A percentile compares a stretch with the other conserved stretches of the same genome.
Evolutionary conservation across 2,113 vertebrate genomes (phyloP).

Genomic region (Glaucidium brasilianum): DNA sequence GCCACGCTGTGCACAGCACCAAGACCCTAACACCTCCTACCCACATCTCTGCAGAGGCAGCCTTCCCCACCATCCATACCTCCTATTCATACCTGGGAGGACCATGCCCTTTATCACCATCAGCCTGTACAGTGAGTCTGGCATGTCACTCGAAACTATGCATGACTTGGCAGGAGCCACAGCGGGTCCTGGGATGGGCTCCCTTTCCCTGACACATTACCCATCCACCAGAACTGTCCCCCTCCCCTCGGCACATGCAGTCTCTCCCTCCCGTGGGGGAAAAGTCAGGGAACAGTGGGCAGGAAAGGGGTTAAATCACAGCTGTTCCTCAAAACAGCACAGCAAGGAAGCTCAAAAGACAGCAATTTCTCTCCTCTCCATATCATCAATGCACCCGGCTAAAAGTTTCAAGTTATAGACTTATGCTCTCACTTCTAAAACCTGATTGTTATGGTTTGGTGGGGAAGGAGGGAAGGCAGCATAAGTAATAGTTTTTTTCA

Average conservation of each 20-base stretch:
- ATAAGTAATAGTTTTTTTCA: not conserved
- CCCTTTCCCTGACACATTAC: not conserved
- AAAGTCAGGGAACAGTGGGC: not conserved
- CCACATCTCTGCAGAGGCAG: not conserved
- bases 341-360: not conserved
- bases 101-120: not conserved
- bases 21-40: not conserved
- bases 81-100: not conserved
- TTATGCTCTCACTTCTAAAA: not conserved
- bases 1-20: rapidly evolving
- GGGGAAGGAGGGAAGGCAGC: not conserved
- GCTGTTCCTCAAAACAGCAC: not conserved
- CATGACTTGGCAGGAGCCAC: not conserved
- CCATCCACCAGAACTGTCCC: not conserved
- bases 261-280: not conserved
- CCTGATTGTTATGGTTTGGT: not conserved
- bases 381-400: not conserved
- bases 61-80: not conserved
- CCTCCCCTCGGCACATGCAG: not conserved
- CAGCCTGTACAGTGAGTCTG: rapidly evolving
- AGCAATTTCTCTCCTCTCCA: not conserved
- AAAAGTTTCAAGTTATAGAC: not conserved
- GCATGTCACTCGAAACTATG: not conserved
- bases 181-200: not conserved
- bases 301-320: not conserved